phyloP scores from a whole-genome alignment of 2,797 vertebrate species.

The Urocyon cinereoargenteus region DNA sequence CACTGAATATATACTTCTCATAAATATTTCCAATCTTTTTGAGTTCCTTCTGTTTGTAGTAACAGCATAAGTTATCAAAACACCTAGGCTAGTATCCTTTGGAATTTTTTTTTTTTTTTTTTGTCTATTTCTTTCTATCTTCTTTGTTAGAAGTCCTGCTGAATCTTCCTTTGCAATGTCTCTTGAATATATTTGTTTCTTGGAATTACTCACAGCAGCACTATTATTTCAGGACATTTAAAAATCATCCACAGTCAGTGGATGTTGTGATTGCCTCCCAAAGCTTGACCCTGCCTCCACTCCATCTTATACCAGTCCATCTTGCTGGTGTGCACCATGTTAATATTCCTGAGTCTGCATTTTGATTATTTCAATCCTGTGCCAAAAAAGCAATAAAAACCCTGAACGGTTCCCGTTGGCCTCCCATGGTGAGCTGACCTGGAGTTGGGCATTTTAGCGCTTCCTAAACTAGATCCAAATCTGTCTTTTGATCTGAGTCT shows the following conservation, averaged over 20 bases:
- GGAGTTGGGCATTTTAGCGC: not conserved
- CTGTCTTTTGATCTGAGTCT: not conserved
- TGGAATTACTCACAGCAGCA: not conserved
- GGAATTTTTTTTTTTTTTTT: not conserved
- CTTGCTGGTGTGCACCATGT: not conserved
- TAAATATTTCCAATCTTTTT: not conserved
- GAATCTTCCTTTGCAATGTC: not conserved
- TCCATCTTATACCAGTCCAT: not conserved
- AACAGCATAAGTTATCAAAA: not conserved
- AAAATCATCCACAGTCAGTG: not conserved
- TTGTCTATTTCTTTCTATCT: not conserved
- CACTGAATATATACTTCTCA: not conserved
- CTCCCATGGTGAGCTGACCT: not conserved
- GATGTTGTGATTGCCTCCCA: not conserved
- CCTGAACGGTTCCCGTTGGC: not conserved
- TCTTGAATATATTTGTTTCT: not conserved
- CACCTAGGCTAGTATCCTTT: not conserved
- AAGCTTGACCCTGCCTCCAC: not conserved
- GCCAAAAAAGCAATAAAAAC: not conserved
- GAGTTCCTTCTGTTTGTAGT: not conserved
- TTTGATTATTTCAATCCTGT: not conserved
- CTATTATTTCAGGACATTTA: not conserved
- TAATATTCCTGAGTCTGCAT: not conserved
- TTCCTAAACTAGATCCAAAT: not conserved
- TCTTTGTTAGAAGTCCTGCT: not conserved